Evolutionary conservation across 2,888 invertebrate species (phyloP).

Genomic region (Latrodectus elegans): DNA sequence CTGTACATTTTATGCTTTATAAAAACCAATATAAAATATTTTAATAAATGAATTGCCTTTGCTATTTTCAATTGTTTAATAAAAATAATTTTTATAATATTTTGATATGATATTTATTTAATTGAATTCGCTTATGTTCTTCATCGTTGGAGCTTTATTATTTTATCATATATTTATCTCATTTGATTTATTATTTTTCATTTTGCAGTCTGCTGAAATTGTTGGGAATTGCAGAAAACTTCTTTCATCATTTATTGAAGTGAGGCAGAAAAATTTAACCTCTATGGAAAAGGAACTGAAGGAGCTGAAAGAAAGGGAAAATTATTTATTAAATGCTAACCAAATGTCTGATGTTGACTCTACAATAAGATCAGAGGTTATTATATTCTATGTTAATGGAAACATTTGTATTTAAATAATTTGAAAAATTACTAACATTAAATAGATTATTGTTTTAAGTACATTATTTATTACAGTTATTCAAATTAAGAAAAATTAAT

Average conservation of each 20-base stretch:
- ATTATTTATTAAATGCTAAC: background rate
- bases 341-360: background rate
- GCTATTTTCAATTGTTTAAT: too few relatives aligned
- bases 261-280: constrained; percentile 16
- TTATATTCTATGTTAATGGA: background rate
- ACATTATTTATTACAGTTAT: too few relatives aligned
- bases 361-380: constrained; percentile 17
- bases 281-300: constrained; percentile 20
- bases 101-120: too few relatives aligned
- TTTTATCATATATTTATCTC: background rate
- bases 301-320: constrained; percentile 8
- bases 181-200: background rate
- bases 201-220: constrained; percentile 30
- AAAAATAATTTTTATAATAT: too few relatives aligned
- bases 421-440: background rate
- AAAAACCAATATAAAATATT: too few relatives aligned
- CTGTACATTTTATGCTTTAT: too few relatives aligned
- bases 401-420: background rate
- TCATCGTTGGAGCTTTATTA: background rate
- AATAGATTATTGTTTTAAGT: background rate
- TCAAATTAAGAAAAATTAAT: too few relatives aligned
- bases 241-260: constrained; percentile 15
- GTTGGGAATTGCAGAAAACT: constrained; percentile 13
- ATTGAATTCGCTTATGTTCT: too few relatives aligned
- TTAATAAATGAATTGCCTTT: too few relatives aligned